Evolutionary conservation across 2,113 vertebrate species (phyloP), one percentile per base, ranked within the genome.

Genomic region (Oncorhynchus clarkii): DNA sequence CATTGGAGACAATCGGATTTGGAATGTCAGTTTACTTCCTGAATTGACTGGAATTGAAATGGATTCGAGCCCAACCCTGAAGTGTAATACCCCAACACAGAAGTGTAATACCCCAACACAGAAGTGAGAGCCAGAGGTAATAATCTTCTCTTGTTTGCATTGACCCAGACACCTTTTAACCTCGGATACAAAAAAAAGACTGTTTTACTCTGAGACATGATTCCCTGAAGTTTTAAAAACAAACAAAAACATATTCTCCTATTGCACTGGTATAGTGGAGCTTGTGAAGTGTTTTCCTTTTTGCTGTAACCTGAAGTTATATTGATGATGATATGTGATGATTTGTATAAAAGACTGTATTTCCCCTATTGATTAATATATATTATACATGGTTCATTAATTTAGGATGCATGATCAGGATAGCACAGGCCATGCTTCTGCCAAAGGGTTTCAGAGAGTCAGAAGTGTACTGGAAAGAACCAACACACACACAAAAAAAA

Each of bases 211-310:
- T 3, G 12, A 54, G 16, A 54, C 16, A 54, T 54, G 51, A 54
- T 54, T 54, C 51, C 51, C 51, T 54, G 14, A 18, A 5, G 14
- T 54, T 5, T 18, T 5, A 62, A 62, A 62, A 24, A 62, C 18
- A 24, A 62, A 62, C 34, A 65, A 72, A 54, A 54, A 7, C 16
- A 76, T 26, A n/a, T 11, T 59, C 89, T 60, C 86, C 84, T 86
- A 92, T 94, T 94, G 94, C 94, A 95, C 94, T 93, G 92, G 93
- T 81, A 87, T 88, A 89, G 87, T 77, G 71, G 1, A 80, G 80
- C 88, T 84, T 89, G 86, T 84, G 64, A 79, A 88, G 86, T 62
- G 75, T 67, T 80, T 82, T 51, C 76, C 66, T 60, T 76, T 89
- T 75, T 86, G 76, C 89, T 89, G 68, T 86, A 62, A 78, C 75